Evolutionary conservation across 2,113 vertebrate genomes (phyloP).

Genomic region (Hepsetus odoe): DNA sequence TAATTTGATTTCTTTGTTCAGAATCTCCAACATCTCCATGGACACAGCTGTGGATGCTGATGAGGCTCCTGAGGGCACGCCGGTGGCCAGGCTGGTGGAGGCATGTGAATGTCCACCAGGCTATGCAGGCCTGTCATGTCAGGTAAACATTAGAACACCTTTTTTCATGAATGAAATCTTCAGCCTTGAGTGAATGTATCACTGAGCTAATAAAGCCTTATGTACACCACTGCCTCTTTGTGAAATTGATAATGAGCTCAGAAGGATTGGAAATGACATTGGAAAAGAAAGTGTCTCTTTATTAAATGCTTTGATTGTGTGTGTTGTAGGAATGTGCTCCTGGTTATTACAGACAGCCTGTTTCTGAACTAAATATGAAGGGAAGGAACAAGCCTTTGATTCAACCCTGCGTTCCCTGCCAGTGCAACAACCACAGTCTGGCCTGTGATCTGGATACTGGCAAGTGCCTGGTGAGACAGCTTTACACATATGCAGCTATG

Average conservation of each 20-base stretch:
- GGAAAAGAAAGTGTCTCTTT: neutral
- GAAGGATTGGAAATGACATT: neutral
- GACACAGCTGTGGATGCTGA: constrained; percentile 79
- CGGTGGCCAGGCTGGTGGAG: constrained; percentile 79
- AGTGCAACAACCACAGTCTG: constrained; percentile 89
- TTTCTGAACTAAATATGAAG: constrained; percentile 60
- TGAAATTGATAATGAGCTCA: neutral
- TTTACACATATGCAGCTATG: too few relatives aligned
- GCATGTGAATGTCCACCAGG: constrained; percentile 86
- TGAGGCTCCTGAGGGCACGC: constrained; percentile 53
- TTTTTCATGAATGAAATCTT: too few relatives aligned
- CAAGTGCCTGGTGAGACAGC: constrained; percentile 81
- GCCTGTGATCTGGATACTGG: constrained; percentile 84
- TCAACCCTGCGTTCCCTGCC: constrained; percentile 83
- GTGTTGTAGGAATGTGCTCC: constrained; percentile 82
- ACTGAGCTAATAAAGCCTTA: too few relatives aligned
- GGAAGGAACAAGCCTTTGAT: constrained; percentile 55
- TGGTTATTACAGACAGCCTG: constrained; percentile 81
- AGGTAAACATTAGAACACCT: constrained; percentile 76
- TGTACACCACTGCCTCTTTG: too few relatives aligned
- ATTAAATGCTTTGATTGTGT: neutral
- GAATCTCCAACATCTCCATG: constrained; percentile 91
- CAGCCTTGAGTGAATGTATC: too few relatives aligned
- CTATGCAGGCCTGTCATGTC: constrained; percentile 88
- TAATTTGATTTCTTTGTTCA: constrained; percentile 53